These are phyloP conservation scores for Heliocidaris tuberculata DNA, from an alignment of 35 echinoderm and acorn worm species.

Conservation along the genomic window DNA sequence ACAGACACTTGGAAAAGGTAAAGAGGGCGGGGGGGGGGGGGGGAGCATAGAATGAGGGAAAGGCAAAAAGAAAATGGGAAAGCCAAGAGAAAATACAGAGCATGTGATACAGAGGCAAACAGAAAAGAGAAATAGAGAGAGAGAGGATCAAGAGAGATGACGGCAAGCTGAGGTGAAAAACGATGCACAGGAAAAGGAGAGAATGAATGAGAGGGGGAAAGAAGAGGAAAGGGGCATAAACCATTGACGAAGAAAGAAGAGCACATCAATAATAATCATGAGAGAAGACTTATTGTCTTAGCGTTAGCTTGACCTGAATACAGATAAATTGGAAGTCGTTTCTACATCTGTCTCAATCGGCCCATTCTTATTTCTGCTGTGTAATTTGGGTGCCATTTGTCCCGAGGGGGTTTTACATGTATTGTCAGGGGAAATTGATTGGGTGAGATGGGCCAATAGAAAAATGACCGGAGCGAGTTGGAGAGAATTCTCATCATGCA, in stretches of 20 bases:
- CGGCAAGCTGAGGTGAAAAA: not conserved
- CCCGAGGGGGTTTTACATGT: not conserved
- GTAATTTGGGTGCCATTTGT: not conserved
- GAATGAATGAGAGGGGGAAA: not conserved
- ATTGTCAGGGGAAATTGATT: not conserved
- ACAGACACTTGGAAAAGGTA: too few species aligned
- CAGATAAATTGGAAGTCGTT: not conserved
- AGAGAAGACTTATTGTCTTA: slow-evolving; percentile 17
- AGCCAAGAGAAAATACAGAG: not conserved
- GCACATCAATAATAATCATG: not conserved
- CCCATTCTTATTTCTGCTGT: not conserved
- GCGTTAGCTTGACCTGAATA: not conserved
- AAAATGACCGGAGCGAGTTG: not conserved
- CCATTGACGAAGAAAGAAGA: not conserved
- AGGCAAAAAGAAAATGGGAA: not conserved
- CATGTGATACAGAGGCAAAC: not conserved
- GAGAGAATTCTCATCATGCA: not conserved
- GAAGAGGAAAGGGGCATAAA: not conserved
- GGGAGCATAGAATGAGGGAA: not conserved
- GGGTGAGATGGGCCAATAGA: not conserved
- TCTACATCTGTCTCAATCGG: slow-evolving; percentile 3
- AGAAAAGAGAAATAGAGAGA: not conserved
- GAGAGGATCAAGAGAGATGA: not conserved
- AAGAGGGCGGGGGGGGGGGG: not conserved
- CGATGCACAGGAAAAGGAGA: not conserved